Evolutionary conservation across 2,113 vertebrate genomes (phyloP), one percentile per base, ranked within the genome.

Genomic region (Oophaga pumilio): DNA sequence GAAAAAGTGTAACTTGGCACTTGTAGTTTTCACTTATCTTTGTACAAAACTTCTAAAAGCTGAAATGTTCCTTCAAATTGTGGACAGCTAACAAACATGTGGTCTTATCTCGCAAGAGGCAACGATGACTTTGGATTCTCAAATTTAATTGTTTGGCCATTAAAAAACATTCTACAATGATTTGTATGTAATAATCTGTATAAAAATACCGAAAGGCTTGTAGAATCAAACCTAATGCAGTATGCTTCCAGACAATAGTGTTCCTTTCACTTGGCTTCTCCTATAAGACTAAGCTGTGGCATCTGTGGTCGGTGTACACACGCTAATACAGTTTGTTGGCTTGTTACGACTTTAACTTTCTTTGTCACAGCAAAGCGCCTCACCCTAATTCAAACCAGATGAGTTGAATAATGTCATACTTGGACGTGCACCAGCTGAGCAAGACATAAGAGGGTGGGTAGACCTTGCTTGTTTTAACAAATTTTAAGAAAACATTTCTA

Each of bases 371-470:
- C 87, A 86, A 83, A 91, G 92, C 92, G 79, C 91, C 94, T 94
- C 89, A 28, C 89, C 90, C 91, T 95, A 90, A 95, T 89, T 90
- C 43, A 92, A 94, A 92, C 91, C 94, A 94, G 85, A 92, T 91
- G 93, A 14, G 89, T 71, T 82, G 62, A 91, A 92, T 93, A 90
- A 89, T 93, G 92, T 93, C 93, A 92, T 91, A 94, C 91, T 94
- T 95, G 94, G 94, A 93, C 52, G 85, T 89, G 89, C 91, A 93
- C 92, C 93, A 92, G 89, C 89, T 87, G 5, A 92, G 90, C 92
- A 90, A 93, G 91, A 76, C 93, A 90, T 89, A 52, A 92, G 91
- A 92, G 91, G 85, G 91, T 93, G 91, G 92, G 91, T 93, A 94
- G 90, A 89, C 90, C 88, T 92, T 88, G 8, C 91, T 94, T 90